Evolutionary conservation across 2,797 vertebrate species (phyloP).

Genomic region (Ateles fusciceps): DNA sequence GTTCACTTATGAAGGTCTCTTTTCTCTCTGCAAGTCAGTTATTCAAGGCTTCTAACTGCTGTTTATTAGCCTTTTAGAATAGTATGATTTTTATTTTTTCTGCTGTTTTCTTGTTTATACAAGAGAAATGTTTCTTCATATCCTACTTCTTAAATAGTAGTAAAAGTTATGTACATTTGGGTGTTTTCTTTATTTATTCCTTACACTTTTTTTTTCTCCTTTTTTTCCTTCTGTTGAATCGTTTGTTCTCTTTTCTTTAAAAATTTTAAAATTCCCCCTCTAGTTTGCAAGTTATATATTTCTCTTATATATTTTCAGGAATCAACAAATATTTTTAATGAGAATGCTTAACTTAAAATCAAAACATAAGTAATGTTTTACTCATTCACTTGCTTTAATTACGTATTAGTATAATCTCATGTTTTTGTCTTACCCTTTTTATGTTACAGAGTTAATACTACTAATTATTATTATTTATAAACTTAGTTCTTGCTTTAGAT

Average conservation of each 20-base stretch:
- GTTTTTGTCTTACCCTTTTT: conserved; percentile 17
- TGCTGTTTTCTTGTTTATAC: background rate
- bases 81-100: background rate
- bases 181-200: background rate
- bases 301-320: background rate
- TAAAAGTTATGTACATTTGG: background rate
- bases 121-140: background rate
- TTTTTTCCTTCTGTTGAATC: background rate
- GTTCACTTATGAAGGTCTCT: background rate
- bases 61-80: background rate
- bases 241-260: background rate
- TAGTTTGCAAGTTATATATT: background rate
- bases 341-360: conserved; percentile 18
- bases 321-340: background rate
- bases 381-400: background rate
- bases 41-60: background rate
- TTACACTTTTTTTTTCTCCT: background rate
- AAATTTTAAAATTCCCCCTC: background rate
- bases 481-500: background rate
- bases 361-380: background rate
- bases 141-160: background rate
- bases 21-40: background rate
- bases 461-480: background rate
- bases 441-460: background rate
- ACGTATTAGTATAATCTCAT: background rate